These are phyloP conservation scores for Muraenolepis orangiensis DNA, from an alignment of 2,797 vertebrate species.

Conservation along the genomic window DNA sequence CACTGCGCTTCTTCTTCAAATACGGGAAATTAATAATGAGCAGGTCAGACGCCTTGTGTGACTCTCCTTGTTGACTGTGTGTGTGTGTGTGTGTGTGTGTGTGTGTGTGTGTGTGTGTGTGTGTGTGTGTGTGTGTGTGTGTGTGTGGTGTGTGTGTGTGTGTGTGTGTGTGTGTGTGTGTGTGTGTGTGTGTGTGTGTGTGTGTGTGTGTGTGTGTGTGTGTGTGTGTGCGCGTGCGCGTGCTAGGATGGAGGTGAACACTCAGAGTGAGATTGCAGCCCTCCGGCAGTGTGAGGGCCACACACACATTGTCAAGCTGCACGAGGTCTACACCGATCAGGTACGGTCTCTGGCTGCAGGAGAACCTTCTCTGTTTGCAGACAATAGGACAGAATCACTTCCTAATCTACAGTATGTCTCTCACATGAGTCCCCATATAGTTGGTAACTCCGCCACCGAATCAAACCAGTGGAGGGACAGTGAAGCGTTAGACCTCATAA, in stretches of 20 bases:
- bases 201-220: conserved; percentile 4
- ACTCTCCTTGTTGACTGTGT: conserved; percentile 1
- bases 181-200: neutral
- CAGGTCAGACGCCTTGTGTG: neutral
- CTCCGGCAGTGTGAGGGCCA: conserved; percentile 84
- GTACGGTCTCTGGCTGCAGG: conserved; percentile 50
- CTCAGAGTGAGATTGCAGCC: conserved; percentile 86
- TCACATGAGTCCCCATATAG: too few relatives aligned
- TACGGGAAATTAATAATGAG: conserved; percentile 15
- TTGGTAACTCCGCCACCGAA: too few relatives aligned
- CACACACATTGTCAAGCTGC: conserved; percentile 85
- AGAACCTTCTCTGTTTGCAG: neutral
- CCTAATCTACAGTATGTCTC: too few relatives aligned
- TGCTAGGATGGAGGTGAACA: conserved; percentile 84
- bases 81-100: neutral
- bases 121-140: conserved; percentile 2
- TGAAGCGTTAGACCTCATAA: too few relatives aligned
- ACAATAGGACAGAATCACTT: too few relatives aligned
- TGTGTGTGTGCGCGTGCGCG: conserved; percentile 7
- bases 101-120: neutral
- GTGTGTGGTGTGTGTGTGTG: conserved; percentile 10
- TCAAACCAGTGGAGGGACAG: too few relatives aligned
- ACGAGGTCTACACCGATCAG: conserved; percentile 89
- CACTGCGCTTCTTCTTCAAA: neutral
- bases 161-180: neutral